Base-by-base conservation (phyloP, 2,113 vertebrate genomes). In the Alces alces region DNA sequence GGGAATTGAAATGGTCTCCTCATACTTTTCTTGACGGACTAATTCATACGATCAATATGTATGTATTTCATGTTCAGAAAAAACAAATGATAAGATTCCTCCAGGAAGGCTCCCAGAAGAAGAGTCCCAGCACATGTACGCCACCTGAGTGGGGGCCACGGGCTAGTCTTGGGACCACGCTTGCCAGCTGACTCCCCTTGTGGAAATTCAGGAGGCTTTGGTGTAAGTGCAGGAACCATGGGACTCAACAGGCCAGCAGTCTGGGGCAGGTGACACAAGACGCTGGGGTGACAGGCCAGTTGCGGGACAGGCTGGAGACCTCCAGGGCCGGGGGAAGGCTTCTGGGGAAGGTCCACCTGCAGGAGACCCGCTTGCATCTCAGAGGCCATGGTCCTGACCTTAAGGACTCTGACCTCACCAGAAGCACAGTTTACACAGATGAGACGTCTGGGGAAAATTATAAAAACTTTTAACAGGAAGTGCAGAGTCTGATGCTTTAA, bases 251-350 rank as follows among this genome's bases (percentile, higher is more conserved):
- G 6, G 76, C 30, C 43, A 6, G 89, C 4, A 3, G 47, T 27
- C 89, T 19, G 12, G 14, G 52, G 12, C 39, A 12, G 57, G 57
- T 7, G 17, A 1, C 2, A 0, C 0, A 6, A 54, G 30, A n/a
- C 1, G 1, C 10, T 8, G 0, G 0, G 57, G 33, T 19, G 6
- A 9, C 15, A 3, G 19, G 33, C 7, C 4, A 39, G 28, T 5
- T 28, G 27, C 1, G 1, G 25, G 45, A 39, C 23, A 23, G 30
- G 54, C 58, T 4, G 28, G 55, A 39, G 28, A 1, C 16, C 0
- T 1, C 54, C 9, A 2, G 2, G 1, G 19, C 12, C 12, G 11
- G 27, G 23, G 19, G 33, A 50, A 33, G 12, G n/a, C 55, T 28
- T 45, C 52, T 21, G 55, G 27, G 8, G n/a, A 39, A 2, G 7